Conservation (phyloP, 1,140 invertebrate genomes). For the Nasonia vitripennis region DNA sequence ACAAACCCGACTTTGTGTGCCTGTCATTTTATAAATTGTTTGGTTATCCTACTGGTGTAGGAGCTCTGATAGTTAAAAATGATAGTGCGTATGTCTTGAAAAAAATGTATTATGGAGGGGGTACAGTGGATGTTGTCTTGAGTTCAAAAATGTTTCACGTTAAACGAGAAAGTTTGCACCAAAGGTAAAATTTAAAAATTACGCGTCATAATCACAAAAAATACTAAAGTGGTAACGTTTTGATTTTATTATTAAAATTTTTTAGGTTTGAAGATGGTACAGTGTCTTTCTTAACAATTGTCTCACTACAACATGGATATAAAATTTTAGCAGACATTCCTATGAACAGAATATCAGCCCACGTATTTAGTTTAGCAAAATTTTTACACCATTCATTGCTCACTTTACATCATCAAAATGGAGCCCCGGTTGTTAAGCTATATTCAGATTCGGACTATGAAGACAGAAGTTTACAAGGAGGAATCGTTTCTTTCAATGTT, state of each 20-base stretch:
- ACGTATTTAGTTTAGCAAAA: conserved; percentile 86
- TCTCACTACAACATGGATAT: conserved; percentile 88
- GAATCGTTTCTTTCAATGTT: conserved; percentile 93
- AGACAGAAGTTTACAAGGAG: conserved; percentile 83
- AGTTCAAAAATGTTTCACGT: conserved; percentile 83
- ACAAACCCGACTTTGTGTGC: conserved; percentile 91
- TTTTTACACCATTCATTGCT: conserved; percentile 82
- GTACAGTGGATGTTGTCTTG: conserved; percentile 89
- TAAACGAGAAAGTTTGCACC: conserved; percentile 79
- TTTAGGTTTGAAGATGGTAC: conserved; percentile 97
- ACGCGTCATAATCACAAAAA: not conserved
- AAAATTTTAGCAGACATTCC: conserved; percentile 79
- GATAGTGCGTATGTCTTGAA: conserved; percentile 78
- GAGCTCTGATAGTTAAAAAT: conserved; percentile 89
- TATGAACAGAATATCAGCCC: conserved; percentile 82
- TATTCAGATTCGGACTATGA: conserved; percentile 85
- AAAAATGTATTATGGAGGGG: conserved; percentile 93
- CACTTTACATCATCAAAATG: conserved; percentile 84
- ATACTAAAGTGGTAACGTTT: not conserved
- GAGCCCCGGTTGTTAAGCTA: conserved; percentile 80
- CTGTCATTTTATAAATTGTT: conserved; percentile 99
- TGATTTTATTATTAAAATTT: conserved; percentile 4
- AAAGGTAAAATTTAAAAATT: conserved; percentile 77
- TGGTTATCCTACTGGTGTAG: conserved; percentile 96
- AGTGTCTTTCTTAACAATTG: conserved; percentile 89